Evolutionary conservation across 2,888 invertebrate genomes (phyloP), one percentile per base, ranked within the genome.

Genomic region (Luperina testacea): DNA sequence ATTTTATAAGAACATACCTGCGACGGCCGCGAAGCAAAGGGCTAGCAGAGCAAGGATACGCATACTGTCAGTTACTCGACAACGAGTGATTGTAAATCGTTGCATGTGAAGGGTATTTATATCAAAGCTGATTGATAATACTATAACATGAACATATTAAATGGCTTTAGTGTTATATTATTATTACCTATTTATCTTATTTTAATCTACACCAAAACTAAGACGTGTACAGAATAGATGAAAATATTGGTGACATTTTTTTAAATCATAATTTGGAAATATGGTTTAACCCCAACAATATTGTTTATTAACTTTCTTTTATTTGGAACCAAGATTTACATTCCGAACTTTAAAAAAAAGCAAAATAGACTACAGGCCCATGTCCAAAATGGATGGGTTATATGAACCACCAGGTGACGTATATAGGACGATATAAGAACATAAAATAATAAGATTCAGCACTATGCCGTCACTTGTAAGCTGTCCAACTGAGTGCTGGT

Each of bases 21-120:
- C 71, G 20, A 81, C 70, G 48, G 78, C 81, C 70, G 70, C 83
- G n/a, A 71, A 61, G 65, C 83, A 83, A 61, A 81, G 71, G 65
- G 83, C 78, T 15, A 81, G 15, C 51, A 78, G 38, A 67, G 78
- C 81, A 38, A 81, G 61, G 53, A 77, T 0, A 57, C 71, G 83
- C 81, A 81, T 81, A 5, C 11, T 83, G 70, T 38, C 20, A 42
- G 32, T 59, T 42, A 57, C 59, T 71, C 24, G 45, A 24, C 6
- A 27, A 61, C 27, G 38, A 81, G 61, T 83, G 57, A 38, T 42
- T 61, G 48, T 20, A 32, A 6, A 8, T 69, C 24, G 51, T 17
- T 38, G 8, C 13, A 13, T n/a, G 20, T 15, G 17, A 20, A 20
- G 8, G 38, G 59, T 81, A 78, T 81, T 71, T 81, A 81, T 78